Base-by-base conservation (phyloP, 2,888 invertebrate genomes). In the Aquatica leii region DNA sequence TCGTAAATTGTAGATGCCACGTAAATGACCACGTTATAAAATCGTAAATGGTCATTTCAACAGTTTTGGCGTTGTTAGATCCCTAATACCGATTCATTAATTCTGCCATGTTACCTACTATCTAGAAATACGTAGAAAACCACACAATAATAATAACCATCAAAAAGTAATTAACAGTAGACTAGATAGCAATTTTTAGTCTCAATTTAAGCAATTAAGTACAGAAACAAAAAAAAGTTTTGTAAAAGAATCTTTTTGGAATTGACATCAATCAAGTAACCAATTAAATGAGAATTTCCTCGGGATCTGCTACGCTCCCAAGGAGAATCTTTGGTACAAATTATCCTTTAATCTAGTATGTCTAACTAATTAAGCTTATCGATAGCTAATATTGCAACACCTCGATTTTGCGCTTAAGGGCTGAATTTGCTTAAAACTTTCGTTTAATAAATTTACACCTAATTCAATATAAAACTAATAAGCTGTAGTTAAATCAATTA, bases 351-450 rank as follows among this genome's bases (percentile, higher is more conserved):
- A 71, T 71, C 70, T 71, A 69, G 70, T 66, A 71, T 66, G 72
- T 66, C 69, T 67, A 61, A 67, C 66, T 72, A 72, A 72, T 72
- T 72, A 70, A 71, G 69, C 68, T 71, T 67, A 70, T 65, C 70
- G 69, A 69, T 70, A 65, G 71, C 68, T 68, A 68, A 67, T 71
- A 71, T 69, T 69, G 56, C 62, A 64, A 66, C 65, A 60, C 59
- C 57, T 63, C 59, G 56, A 53, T 58, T 58, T 41, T 56, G 35
- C 24, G 54, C 67, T 64, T 68, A 40, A 62, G 66, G 68, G 68
- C 50, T 55, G 46, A 37, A 54, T 35, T 21, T 49, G 37, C 56
- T 11, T 21, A 48, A 56, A 50, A 18, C 46, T 62, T 61, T 46
- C 37, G 52, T 37, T 57, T 52, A 37, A 53, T 31, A 31, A 62